Evolutionary conservation across 1,140 invertebrate species (phyloP), one percentile per base, ranked within the genome.

Genomic region (Tribolium castaneum): DNA sequence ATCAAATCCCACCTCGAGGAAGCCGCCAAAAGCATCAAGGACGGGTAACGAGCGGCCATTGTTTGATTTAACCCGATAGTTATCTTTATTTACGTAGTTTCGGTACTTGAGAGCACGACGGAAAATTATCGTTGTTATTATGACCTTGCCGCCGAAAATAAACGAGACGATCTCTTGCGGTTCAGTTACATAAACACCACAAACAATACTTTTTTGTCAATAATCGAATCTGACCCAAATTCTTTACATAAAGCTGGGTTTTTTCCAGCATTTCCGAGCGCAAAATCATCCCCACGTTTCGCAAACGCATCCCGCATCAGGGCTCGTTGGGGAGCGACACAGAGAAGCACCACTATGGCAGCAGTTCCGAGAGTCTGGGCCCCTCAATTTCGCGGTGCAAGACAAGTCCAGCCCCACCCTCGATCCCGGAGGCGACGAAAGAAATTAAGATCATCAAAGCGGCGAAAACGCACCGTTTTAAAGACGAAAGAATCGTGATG

Each of bases 401-500:
- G 80, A 78, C 81, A 35, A 85, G 79, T 86, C 87, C 80, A 85
- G 87, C 82, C 86, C 85, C 84, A 75, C 87, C 86, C 30, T 87
- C 87, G 73, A 88, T 89, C 74, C 87, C 87, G 70, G 90, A 90
- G 82, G 81, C 85, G 75, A 74, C 83, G 45, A 91, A 89, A 83
- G 91, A 92, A 83, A 88, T 93, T 5, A 89, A 90, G 84, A 84
- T 92, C 72, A 80, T 91, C 34, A 87, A 89, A 72, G 88, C 91
- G 49, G 84, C 88, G 13, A 91, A 90, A 83, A 89, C 90, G 74
- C 90, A 92, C 19, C 90, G 89, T 86, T 92, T 94, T 84, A 91
- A 89, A 77, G 93, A 95, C 86, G 94, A 96, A 85, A 90, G 95
- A 81, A 88, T 96, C 74, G 91, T 95, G 66, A 88, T 97, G 85